Conservation (phyloP, 1,140 invertebrate genomes). For the Tetramorium simillimum region DNA sequence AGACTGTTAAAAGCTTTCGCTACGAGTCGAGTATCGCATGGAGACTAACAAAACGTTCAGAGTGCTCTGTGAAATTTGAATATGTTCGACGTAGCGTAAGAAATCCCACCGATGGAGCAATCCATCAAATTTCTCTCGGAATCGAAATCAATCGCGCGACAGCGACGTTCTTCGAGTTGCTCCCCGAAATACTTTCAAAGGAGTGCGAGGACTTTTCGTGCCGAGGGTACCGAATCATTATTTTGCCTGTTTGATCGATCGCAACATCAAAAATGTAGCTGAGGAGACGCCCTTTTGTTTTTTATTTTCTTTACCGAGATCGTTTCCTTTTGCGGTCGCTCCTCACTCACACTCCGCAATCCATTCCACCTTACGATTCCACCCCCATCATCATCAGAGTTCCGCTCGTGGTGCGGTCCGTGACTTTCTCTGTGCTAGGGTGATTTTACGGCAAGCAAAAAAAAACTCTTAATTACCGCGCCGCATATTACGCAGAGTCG, state of each 20-base stretch:
- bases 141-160: constrained; percentile 9
- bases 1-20: background rate
- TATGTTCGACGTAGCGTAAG: background rate
- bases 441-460: constrained; percentile 68
- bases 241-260: constrained; percentile 66
- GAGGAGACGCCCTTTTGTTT: constrained; percentile 69
- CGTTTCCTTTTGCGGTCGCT: constrained; percentile 67
- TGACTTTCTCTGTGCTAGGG: constrained; percentile 31
- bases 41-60: constrained; percentile 10
- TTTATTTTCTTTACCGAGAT: constrained; percentile 62
- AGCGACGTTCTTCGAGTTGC: background rate
- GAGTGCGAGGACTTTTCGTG: background rate
- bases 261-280: constrained; percentile 56
- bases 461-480: constrained; percentile 70
- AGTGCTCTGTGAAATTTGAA: constrained; percentile 9
- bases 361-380: constrained; percentile 65
- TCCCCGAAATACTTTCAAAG: background rate
- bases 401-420: constrained; percentile 29
- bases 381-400: constrained; percentile 67
- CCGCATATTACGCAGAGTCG: constrained; percentile 70
- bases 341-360: constrained; percentile 58
- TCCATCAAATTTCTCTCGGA: constrained; percentile 20
- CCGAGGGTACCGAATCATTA: constrained; percentile 58
- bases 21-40: background rate
- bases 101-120: constrained; percentile 18